Conservation (phyloP, 1,140 invertebrate genomes). For the Nylanderia fulva region DNA sequence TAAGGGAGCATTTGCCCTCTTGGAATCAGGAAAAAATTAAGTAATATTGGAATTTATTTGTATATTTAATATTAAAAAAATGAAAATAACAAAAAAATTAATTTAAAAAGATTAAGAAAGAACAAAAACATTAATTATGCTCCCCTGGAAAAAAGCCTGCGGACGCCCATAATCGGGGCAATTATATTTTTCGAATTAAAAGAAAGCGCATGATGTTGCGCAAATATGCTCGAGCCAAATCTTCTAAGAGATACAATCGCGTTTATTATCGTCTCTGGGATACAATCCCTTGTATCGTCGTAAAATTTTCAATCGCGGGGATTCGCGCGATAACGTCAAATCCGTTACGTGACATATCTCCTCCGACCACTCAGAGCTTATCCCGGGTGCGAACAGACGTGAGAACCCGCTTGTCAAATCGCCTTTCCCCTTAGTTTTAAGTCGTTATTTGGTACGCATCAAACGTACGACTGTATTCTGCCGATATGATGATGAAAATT, state of each 20-base stretch:
- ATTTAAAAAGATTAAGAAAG: too few relatives aligned
- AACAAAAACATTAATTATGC: too few relatives aligned
- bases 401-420: constrained; percentile 3
- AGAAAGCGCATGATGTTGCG: background rate
- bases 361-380: background rate
- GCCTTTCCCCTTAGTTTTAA: background rate
- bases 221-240: background rate
- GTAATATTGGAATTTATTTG: too few relatives aligned
- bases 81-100: too few relatives aligned
- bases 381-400: constrained; percentile 9
- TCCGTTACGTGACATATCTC: constrained; percentile 46
- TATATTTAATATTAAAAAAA: too few relatives aligned
- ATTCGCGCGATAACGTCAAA: constrained; percentile 36
- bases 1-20: too few relatives aligned
- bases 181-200: background rate
- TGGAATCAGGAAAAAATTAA: too few relatives aligned
- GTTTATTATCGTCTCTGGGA: background rate
- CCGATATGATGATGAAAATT: constrained; percentile 50
- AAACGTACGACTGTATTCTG: background rate
- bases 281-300: background rate
- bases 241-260: background rate
- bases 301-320: constrained; percentile 39
- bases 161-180: too few relatives aligned
- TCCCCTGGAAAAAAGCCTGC: too few relatives aligned
- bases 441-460: background rate